Conservation (phyloP, 2,797 vertebrate genomes). For the Danio kyathit region DNA sequence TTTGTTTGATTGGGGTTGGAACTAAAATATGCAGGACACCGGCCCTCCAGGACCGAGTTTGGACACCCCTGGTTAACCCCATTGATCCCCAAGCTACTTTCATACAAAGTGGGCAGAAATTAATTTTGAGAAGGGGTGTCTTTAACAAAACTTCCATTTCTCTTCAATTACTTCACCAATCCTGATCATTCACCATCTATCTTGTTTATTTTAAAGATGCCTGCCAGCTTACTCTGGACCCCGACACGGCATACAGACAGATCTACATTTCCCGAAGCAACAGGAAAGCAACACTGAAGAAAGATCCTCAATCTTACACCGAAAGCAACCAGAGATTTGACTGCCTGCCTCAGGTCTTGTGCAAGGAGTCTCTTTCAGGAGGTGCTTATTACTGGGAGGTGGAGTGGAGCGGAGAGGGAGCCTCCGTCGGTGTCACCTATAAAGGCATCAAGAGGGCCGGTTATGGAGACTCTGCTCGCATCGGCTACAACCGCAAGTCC, state of each 20-base stretch:
- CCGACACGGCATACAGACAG: slow-evolving; percentile 82
- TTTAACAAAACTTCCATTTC: neutral
- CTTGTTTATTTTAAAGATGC: slow-evolving; percentile 71
- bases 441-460: slow-evolving; percentile 82
- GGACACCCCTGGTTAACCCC: too few species aligned
- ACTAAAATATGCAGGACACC: too few species aligned
- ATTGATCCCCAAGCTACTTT: slow-evolving; percentile 15
- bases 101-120: slow-evolving; percentile 4
- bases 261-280: slow-evolving; percentile 81
- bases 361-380: slow-evolving; percentile 76
- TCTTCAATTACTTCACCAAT: neutral
- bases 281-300: slow-evolving; percentile 80
- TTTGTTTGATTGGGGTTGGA: too few species aligned
- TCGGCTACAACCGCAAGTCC: slow-evolving; percentile 86
- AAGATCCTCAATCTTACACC: slow-evolving; percentile 77
- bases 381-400: slow-evolving; percentile 84
- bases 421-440: slow-evolving; percentile 80
- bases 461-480: slow-evolving; percentile 79
- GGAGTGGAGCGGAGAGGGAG: slow-evolving; percentile 85
- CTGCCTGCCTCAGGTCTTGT: slow-evolving; percentile 83
- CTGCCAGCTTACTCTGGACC: slow-evolving; percentile 80
- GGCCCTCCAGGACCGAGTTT: too few species aligned
- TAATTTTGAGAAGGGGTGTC: neutral
- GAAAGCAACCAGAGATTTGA: slow-evolving; percentile 78
- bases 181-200: slow-evolving; percentile 23